Percentiles rank a stretch among this genome's conserved stretches.
Conservation (phyloP, 2,797 vertebrate genomes). For the Austrolebias charrua region DNA sequence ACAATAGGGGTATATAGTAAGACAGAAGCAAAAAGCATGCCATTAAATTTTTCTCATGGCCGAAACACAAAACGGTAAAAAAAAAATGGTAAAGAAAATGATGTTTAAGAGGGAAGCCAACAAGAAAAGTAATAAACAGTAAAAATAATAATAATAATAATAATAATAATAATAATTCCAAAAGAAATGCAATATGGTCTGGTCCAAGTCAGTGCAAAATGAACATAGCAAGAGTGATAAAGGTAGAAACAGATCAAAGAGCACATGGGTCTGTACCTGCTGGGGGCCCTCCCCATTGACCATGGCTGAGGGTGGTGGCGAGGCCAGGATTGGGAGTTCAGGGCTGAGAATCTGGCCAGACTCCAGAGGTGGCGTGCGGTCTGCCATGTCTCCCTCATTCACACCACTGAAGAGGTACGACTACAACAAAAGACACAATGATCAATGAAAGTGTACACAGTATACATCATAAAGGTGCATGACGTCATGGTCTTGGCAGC, state of each 20-base stretch:
- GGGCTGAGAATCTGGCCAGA: constrained; percentile 91
- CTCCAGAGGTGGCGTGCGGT: constrained; percentile 94
- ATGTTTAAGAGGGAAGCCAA: not conserved
- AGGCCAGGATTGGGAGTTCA: constrained; percentile 90
- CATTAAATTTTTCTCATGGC: too few species aligned
- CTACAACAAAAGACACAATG: constrained; percentile 55
- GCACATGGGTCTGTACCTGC: constrained; percentile 81
- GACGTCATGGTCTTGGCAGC: constrained; percentile 4
- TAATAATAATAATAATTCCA: not conserved
- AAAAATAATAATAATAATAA: not conserved
- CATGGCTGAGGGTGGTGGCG: constrained; percentile 83
- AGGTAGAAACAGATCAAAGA: not conserved
- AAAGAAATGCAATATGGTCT: not conserved
- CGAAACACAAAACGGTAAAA: constrained; percentile 9
- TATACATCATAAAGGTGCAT: not conserved
- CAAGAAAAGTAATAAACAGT: not conserved
- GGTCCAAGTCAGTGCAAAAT: constrained; percentile 3
- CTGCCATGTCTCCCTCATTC: constrained; percentile 95
- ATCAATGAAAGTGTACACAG: constrained; percentile 25
- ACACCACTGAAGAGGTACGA: constrained; percentile 80
- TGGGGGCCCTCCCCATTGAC: constrained; percentile 95
- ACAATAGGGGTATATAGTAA: too few species aligned
- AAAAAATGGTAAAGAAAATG: too few species aligned
- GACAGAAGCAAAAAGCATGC: too few species aligned
- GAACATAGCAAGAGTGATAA: constrained; percentile 10